These are phyloP conservation scores for Muricea muricata DNA, from an alignment of 92 coral and sea anemone genomes.

Conservation along the genomic window DNA sequence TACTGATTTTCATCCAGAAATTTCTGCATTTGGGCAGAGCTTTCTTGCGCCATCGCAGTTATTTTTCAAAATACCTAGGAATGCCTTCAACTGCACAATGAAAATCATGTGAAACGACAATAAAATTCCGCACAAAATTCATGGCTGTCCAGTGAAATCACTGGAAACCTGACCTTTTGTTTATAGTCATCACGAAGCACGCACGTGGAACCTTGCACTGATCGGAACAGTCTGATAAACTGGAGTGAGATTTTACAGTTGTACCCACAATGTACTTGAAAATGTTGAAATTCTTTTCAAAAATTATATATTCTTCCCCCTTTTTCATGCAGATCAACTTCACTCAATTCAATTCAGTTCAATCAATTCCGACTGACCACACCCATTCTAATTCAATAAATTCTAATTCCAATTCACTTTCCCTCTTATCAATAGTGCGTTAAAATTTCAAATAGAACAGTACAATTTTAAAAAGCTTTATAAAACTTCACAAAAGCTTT, in stretches of 20 bases:
- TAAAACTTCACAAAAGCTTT: not conserved
- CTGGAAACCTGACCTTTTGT: not conserved
- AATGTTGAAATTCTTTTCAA: too few species aligned
- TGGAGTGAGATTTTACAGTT: too few species aligned
- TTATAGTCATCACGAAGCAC: not conserved
- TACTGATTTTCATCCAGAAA: conserved; percentile 95
- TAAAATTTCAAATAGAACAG: not conserved
- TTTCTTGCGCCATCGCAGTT: not conserved
- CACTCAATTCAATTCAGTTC: too few species aligned
- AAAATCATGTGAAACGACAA: not conserved
- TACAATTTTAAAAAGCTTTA: not conserved
- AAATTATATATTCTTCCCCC: too few species aligned
- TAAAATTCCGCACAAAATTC: not conserved
- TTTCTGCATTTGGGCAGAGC: conserved; percentile 70
- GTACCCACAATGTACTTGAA: too few species aligned
- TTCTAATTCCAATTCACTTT: too few species aligned
- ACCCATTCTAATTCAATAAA: too few species aligned
- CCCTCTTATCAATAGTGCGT: too few species aligned
- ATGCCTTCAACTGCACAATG: not conserved
- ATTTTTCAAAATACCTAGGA: not conserved
- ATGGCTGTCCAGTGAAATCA: too few species aligned
- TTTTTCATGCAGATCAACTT: too few species aligned
- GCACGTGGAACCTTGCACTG: not conserved
- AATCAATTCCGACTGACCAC: too few species aligned
- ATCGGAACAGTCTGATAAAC: too few species aligned